Evolutionary conservation across 2,113 vertebrate genomes (phyloP).

Genomic region (Mus musculus): GRCm39 chr7:118209001-118209500

Average conservation of each 20-base stretch:
- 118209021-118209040: background rate
- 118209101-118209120: background rate
- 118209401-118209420: constrained; percentile 1
- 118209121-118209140: background rate
- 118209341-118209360: background rate
- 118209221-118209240: background rate
- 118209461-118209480: background rate
- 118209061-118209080: background rate
- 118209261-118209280: fast-evolving
- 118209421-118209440: constrained; percentile 60
- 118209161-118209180: background rate
- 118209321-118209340: background rate
- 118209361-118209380: background rate
- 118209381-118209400: background rate
- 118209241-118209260: background rate
- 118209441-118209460: background rate
- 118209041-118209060: background rate
- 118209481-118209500: background rate
- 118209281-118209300: background rate
- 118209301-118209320: background rate
- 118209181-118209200: background rate
- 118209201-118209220: background rate
- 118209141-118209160: background rate
- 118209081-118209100: background rate
- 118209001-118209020: background rate